These are phyloP conservation scores for Metallyticus violacea DNA, from an alignment of 2,888 invertebrate species.

Conservation along the genomic window DNA sequence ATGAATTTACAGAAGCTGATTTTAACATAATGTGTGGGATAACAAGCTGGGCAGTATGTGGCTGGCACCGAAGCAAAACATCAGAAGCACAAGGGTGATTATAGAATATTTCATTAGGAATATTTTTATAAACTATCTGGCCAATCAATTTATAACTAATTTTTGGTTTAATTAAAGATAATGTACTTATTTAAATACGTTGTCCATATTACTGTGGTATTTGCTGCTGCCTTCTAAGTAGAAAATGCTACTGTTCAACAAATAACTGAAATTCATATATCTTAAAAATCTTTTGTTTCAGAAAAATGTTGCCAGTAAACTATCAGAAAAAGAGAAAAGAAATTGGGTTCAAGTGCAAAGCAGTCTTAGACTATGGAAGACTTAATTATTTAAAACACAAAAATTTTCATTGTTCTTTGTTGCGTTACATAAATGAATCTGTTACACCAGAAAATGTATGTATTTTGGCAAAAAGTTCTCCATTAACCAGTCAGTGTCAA, in stretches of 20 bases:
- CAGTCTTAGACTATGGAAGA: slow-evolving; percentile 74
- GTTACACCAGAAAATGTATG: background rate
- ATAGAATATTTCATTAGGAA: too few relatives aligned
- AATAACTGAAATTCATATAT: too few relatives aligned
- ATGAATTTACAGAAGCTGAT: slow-evolving; percentile 59
- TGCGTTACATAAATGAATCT: background rate
- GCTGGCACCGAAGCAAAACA: slow-evolving; percentile 41
- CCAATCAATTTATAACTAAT: too few relatives aligned
- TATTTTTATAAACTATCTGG: too few relatives aligned
- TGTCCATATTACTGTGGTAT: too few relatives aligned
- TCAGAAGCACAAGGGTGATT: background rate
- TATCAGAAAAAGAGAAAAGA: slow-evolving; percentile 52
- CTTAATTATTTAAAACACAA: slow-evolving; percentile 56
- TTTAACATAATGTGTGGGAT: slow-evolving; percentile 75
- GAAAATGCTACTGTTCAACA: too few relatives aligned
- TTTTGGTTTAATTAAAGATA: too few relatives aligned
- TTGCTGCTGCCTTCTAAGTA: too few relatives aligned
- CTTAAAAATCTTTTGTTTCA: background rate
- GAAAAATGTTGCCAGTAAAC: background rate
- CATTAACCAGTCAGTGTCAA: too few relatives aligned
- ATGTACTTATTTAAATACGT: too few relatives aligned
- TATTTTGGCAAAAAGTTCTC: background rate
- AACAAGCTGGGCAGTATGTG: slow-evolving; percentile 89
- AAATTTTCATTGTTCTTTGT: slow-evolving; percentile 50
- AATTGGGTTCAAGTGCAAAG: slow-evolving; percentile 72